Evolutionary conservation across 30 jellyfish, hydroid and myxozoan species (phyloP).

Genomic region (Mastigias papua): DNA sequence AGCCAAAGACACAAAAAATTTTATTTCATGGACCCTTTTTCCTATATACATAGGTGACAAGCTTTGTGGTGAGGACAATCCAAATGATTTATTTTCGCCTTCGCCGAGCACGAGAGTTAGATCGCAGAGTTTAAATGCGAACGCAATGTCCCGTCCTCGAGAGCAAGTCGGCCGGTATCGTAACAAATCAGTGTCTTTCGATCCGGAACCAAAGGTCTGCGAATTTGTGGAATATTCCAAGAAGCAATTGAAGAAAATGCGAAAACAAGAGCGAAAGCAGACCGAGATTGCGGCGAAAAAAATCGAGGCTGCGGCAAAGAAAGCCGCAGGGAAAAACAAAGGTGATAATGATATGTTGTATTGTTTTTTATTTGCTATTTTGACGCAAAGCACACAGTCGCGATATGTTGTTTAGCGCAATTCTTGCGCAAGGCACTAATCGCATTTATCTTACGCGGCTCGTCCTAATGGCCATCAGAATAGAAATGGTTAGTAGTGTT

Average conservation of each 20-base stretch:
- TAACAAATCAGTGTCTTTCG: constrained; percentile 85
- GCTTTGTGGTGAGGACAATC: neutral
- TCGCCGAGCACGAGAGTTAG: neutral
- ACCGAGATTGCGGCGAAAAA: constrained; percentile 56
- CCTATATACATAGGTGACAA: too few relatives aligned
- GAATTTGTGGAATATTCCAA: constrained; percentile 82
- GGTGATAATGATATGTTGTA: neutral
- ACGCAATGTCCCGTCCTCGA: neutral
- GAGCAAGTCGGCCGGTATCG: constrained; percentile 50
- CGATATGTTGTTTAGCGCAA: too few relatives aligned
- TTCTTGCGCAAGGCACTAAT: too few relatives aligned
- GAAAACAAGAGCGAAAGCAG: constrained; percentile 71
- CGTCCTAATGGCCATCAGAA: too few relatives aligned
- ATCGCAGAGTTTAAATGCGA: constrained; percentile 52
- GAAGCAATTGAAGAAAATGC: constrained; percentile 82
- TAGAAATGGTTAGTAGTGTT: too few relatives aligned
- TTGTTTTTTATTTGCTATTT: neutral
- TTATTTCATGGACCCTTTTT: too few relatives aligned
- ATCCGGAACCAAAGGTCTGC: constrained; percentile 78
- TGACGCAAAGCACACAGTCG: too few relatives aligned
- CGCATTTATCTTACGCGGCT: too few relatives aligned
- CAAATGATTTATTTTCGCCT: neutral
- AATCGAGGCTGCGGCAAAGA: constrained; percentile 51
- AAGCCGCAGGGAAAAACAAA: constrained; percentile 25
- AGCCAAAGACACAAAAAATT: too few relatives aligned